A percentile compares a stretch with the other conserved stretches of the same genome.
Conservation (phyloP, 2,888 invertebrate species). For the Reticulitermes lucifugus region DNA sequence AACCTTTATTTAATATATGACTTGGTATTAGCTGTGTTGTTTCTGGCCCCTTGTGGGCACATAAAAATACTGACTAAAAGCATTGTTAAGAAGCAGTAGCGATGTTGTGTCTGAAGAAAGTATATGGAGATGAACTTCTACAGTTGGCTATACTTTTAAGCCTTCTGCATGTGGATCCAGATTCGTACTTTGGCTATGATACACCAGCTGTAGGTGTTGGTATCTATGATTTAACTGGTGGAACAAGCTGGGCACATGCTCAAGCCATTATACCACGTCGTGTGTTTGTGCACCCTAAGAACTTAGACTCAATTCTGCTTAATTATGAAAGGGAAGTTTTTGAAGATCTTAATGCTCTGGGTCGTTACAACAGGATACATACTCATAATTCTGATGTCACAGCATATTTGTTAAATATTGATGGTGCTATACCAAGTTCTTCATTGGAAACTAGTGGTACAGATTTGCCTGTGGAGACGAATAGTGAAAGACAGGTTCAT, state of each 20-base stretch:
- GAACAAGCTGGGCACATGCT: constrained; percentile 70
- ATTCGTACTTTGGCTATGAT: constrained; percentile 73
- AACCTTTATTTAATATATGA: background rate
- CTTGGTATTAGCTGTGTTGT: background rate
- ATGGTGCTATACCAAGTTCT: constrained; percentile 54
- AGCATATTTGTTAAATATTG: constrained; percentile 74
- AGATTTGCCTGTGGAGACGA: background rate
- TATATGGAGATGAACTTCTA: constrained; percentile 84
- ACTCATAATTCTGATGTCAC: constrained; percentile 68
- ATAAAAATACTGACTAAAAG: background rate
- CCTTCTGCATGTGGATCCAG: constrained; percentile 81
- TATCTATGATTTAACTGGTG: constrained; percentile 66
- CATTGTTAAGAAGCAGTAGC: constrained; percentile 52
- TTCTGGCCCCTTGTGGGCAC: constrained; percentile 32
- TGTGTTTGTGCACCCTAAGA: constrained; percentile 75
- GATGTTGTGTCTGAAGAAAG: constrained; percentile 86
- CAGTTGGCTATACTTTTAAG: constrained; percentile 85
- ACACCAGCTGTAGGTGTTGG: constrained; percentile 66
- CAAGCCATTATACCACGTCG: constrained; percentile 48
- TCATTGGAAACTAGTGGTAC: constrained; percentile 29
- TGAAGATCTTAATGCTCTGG: constrained; percentile 79
- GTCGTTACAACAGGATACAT: constrained; percentile 70
- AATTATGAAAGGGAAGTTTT: constrained; percentile 80
- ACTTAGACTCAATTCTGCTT: constrained; percentile 75
- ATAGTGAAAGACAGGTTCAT: constrained; percentile 35